Evolutionary conservation across 2,888 invertebrate genomes (phyloP).

Genomic region (Ophion costatus): DNA sequence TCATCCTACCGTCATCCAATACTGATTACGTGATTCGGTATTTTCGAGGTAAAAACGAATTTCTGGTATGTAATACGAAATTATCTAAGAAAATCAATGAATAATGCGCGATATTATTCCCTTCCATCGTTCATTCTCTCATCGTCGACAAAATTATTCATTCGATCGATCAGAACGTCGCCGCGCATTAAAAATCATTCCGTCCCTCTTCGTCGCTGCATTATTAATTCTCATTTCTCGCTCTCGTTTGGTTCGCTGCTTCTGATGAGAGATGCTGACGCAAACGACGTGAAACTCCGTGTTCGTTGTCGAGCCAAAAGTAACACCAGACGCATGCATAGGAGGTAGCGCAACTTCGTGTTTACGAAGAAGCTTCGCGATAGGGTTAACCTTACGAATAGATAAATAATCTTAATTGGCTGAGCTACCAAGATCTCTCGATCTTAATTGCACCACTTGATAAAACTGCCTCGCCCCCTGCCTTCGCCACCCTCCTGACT

Average conservation of each 20-base stretch:
- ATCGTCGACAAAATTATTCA: too few relatives aligned
- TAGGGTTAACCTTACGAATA: constrained; percentile 67
- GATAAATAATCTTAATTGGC: constrained; percentile 79
- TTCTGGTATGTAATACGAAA: too few relatives aligned
- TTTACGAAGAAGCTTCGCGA: constrained; percentile 59
- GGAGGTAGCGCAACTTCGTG: constrained; percentile 25
- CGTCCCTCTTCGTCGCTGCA: background rate
- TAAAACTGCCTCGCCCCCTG: constrained; percentile 65
- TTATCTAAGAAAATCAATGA: too few relatives aligned
- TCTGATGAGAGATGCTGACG: constrained; percentile 1
- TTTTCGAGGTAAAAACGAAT: too few relatives aligned
- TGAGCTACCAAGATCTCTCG: constrained; percentile 70
- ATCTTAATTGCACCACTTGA: constrained; percentile 76
- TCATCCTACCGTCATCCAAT: too few relatives aligned
- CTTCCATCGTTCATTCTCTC: too few relatives aligned
- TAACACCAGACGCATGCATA: constrained; percentile 27
- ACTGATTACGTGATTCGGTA: too few relatives aligned
- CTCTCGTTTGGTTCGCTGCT: background rate
- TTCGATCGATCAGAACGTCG: too few relatives aligned
- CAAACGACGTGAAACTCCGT: constrained; percentile 8
- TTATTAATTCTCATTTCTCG: constrained; percentile 2
- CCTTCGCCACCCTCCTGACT: constrained; percentile 11
- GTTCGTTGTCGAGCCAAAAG: constrained; percentile 28
- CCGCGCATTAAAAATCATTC: too few relatives aligned
- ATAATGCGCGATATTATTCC: too few relatives aligned